These are phyloP conservation scores for Epsilonema sp. DNA, from an alignment of 2,888 invertebrate species.

Conservation along the genomic window DNA sequence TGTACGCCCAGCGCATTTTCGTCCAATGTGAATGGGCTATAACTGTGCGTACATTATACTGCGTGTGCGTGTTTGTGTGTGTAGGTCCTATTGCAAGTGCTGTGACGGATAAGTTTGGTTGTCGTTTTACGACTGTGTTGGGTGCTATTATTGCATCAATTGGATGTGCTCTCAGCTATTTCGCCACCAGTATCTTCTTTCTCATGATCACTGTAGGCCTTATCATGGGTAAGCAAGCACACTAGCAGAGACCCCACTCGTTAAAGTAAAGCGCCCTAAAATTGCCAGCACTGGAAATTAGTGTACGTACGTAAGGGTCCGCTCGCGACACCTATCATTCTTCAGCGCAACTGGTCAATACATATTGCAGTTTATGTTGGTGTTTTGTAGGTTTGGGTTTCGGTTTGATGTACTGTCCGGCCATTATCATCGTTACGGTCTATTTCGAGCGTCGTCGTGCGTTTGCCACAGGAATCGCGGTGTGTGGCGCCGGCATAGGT, in stretches of 20 bases:
- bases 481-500: conserved; percentile 84
- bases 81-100: conserved; percentile 82
- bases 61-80: too few relatives aligned
- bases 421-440: conserved; percentile 87
- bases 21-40: too few relatives aligned
- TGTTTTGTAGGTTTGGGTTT: conserved; percentile 86
- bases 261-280: too few relatives aligned
- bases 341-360: too few relatives aligned
- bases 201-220: conserved; percentile 81
- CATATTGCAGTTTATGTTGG: too few relatives aligned
- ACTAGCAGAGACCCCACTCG: too few relatives aligned
- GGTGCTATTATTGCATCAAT: conserved; percentile 52
- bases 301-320: too few relatives aligned
- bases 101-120: conserved; percentile 83
- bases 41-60: neutral
- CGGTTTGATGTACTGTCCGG: conserved; percentile 88
- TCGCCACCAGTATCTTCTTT: conserved; percentile 57
- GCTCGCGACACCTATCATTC: too few relatives aligned
- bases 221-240: conserved; percentile 56
- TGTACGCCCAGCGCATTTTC: too few relatives aligned
- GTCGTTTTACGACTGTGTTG: conserved; percentile 66
- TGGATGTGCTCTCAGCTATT: conserved; percentile 58
- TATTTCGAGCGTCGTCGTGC: conserved; percentile 87
- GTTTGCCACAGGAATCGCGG: conserved; percentile 83
- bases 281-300: too few relatives aligned